A percentile compares a stretch with the other conserved stretches of the same genome.
These are phyloP conservation scores for Pegoplata infirma DNA, from an alignment of 2,888 invertebrate species.

Conservation along the genomic window DNA sequence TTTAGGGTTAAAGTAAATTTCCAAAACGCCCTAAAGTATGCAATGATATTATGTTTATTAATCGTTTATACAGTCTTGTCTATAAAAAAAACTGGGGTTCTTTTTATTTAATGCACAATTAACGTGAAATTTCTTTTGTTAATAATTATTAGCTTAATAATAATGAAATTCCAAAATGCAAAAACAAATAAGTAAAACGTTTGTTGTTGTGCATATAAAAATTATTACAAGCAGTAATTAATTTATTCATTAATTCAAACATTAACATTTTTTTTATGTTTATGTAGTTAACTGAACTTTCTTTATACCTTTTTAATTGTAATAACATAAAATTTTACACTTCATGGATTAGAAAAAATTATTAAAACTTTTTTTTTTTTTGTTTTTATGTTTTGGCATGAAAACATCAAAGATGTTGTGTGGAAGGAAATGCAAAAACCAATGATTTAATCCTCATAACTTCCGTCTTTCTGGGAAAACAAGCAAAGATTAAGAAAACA, in stretches of 20 bases:
- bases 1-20: too few species aligned
- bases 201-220: not conserved
- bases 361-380: slow-evolving; percentile 9
- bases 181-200: not conserved
- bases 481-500: slow-evolving; percentile 8
- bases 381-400: too few species aligned
- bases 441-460: slow-evolving; percentile 40
- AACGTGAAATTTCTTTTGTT: too few species aligned
- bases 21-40: not conserved
- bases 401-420: slow-evolving; percentile 4
- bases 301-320: slow-evolving; percentile 17
- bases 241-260: slow-evolving; percentile 24
- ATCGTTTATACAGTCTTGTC: not conserved
- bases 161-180: not conserved
- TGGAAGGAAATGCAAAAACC: slow-evolving; percentile 9
- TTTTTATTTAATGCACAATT: not conserved
- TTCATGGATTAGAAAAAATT: slow-evolving; percentile 36
- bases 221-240: slow-evolving; percentile 34
- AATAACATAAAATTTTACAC: slow-evolving; percentile 37
- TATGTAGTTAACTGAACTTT: slow-evolving; percentile 9
- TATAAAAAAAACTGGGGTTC: not conserved
- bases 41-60: not conserved
- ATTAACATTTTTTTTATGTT: slow-evolving; percentile 26
- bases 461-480: slow-evolving; percentile 20
- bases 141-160: not conserved